Conservation (phyloP, 2,888 invertebrate species). For the Sarcophaga subvicina region DNA sequence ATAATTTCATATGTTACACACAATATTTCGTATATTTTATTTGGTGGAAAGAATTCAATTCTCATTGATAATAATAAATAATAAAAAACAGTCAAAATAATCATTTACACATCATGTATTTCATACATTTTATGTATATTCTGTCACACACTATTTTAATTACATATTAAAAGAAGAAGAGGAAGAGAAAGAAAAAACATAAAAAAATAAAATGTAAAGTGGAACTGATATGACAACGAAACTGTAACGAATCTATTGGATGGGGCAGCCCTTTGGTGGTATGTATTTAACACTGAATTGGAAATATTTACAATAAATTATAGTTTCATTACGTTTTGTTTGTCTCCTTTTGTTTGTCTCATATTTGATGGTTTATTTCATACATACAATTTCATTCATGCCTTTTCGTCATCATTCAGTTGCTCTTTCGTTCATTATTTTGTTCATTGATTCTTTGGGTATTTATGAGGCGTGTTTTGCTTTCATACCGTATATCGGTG, state of each 20-base stretch:
- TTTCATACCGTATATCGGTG: background rate
- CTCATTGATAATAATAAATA: background rate
- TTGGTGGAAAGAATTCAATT: background rate
- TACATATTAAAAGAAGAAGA: background rate
- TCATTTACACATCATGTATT: conserved; percentile 56
- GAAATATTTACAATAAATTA: conserved; percentile 24
- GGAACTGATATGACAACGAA: background rate
- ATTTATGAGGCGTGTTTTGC: conserved; percentile 15
- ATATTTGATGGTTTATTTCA: conserved; percentile 50
- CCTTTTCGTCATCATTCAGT: conserved; percentile 18
- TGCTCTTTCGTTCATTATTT: conserved; percentile 20
- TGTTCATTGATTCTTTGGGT: conserved; percentile 1
- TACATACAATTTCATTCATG: conserved; percentile 42
- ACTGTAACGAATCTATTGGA: conserved; percentile 27
- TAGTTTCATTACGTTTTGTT: conserved; percentile 33
- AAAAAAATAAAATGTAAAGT: background rate
- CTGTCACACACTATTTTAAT: background rate
- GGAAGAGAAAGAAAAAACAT: background rate
- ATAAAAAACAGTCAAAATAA: conserved; percentile 26
- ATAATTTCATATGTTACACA: no score
- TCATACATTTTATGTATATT: background rate
- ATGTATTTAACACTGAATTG: conserved; percentile 47
- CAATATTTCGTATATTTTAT: no score
- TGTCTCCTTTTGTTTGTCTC: conserved; percentile 14
- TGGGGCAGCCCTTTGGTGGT: conserved; percentile 42